A percentile compares a stretch with the other conserved stretches of the same genome.
Evolutionary conservation across 2,888 invertebrate genomes (phyloP).

Genomic region (Brachypalpus laphriformis): DNA sequence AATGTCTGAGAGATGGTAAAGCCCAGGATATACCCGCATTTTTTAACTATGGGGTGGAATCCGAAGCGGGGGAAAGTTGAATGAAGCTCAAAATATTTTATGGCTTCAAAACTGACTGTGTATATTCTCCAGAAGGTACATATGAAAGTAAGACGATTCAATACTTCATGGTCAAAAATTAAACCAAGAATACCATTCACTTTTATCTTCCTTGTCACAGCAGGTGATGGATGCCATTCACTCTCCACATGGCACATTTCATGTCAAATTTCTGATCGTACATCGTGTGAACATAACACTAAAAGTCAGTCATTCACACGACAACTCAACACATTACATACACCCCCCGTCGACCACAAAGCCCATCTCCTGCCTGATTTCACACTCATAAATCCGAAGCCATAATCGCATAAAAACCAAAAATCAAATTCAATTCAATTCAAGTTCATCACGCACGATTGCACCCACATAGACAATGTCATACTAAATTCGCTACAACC

Average conservation of each 20-base stretch:
- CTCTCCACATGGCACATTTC: neutral
- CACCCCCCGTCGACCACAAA: neutral
- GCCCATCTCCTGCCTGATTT: neutral
- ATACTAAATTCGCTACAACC: neutral
- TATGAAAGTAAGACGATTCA: neutral
- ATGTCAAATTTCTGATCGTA: neutral
- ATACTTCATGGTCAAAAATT: neutral
- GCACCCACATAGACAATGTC: constrained; percentile 23
- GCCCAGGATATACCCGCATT: too few relatives aligned
- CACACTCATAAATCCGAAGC: neutral
- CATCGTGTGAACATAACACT: constrained; percentile 7
- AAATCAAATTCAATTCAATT: constrained; percentile 45
- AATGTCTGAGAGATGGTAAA: too few relatives aligned
- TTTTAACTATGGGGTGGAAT: too few relatives aligned
- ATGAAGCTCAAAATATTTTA: too few relatives aligned
- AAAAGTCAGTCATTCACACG: neutral
- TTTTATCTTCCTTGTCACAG: neutral
- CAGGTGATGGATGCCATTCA: neutral
- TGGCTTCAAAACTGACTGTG: too few relatives aligned
- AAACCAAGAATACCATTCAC: neutral
- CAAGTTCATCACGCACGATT: constrained; percentile 58
- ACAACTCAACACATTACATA: neutral
- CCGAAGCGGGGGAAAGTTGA: too few relatives aligned
- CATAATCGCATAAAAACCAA: constrained; percentile 14
- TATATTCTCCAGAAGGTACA: too few relatives aligned